These are phyloP conservation scores for Pissodes strobi DNA, from an alignment of 1,140 invertebrate genomes.

Conservation along the genomic window DNA sequence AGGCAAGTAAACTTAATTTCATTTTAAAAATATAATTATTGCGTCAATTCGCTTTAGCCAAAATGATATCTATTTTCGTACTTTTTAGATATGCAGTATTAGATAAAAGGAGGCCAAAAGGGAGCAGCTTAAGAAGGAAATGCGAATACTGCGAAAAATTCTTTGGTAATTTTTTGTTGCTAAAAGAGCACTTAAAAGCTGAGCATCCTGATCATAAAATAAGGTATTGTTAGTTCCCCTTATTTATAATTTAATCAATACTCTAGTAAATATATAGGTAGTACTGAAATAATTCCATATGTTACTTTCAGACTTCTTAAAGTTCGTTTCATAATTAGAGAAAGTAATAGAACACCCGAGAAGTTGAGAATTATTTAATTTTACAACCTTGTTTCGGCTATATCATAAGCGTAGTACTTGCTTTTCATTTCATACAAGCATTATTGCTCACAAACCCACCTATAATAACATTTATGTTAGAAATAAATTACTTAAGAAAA, in stretches of 20 bases:
- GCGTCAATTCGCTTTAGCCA: background rate
- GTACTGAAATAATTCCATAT: no score
- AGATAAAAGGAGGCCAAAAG: constrained; percentile 29
- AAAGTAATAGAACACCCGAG: background rate
- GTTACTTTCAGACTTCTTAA: no score
- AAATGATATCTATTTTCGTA: background rate
- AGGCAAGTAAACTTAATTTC: constrained; percentile 50
- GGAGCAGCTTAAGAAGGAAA: constrained; percentile 54
- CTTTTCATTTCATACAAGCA: no score
- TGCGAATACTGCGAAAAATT: constrained; percentile 66
- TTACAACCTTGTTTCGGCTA: no score
- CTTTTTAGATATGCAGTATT: no score
- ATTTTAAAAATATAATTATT: background rate
- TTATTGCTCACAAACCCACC: no score
- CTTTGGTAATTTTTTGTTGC: constrained; percentile 61
- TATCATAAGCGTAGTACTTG: no score
- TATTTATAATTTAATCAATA: no score
- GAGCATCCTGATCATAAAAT: constrained; percentile 64
- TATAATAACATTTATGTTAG: no score
- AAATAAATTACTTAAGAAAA: no score
- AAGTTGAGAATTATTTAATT: background rate
- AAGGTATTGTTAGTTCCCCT: constrained; percentile 57
- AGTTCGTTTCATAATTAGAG: no score
- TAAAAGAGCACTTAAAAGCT: constrained; percentile 70
- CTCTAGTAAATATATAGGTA: no score